These are phyloP conservation scores for Peromyscus leucopus DNA, from an alignment of 2,113 vertebrate species.

Conservation along the genomic window DNA sequence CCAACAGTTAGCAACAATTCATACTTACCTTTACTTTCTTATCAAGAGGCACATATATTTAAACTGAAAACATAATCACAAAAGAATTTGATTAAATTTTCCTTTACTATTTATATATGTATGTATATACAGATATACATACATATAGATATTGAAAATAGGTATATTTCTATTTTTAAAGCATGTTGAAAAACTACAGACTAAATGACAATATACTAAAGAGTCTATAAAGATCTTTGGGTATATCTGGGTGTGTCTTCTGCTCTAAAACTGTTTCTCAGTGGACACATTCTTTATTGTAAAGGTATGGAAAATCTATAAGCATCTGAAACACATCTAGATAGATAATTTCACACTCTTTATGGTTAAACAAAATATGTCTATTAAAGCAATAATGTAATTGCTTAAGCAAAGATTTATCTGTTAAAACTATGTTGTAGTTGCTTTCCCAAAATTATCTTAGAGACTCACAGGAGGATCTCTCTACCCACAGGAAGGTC, in stretches of 20 bases:
- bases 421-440: background rate
- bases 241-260: background rate
- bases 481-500: background rate
- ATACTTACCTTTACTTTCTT: background rate
- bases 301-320: background rate
- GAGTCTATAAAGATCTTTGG: background rate
- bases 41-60: background rate
- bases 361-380: background rate
- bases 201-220: background rate
- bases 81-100: slow-evolving; percentile 3
- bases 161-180: slow-evolving; percentile 1
- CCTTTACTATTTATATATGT: background rate
- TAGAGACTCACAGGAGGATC: background rate
- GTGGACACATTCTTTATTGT: background rate
- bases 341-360: slow-evolving; percentile 30
- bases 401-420: slow-evolving; percentile 31
- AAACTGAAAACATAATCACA: background rate
- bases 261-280: slow-evolving; percentile 9
- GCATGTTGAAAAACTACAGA: slow-evolving; percentile 6
- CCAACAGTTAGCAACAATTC: background rate
- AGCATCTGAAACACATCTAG: background rate
- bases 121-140: background rate
- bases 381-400: background rate
- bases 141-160: background rate
- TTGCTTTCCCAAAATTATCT: slow-evolving; percentile 18